phyloP scores from a whole-genome alignment of 1,140 invertebrate species.

The Diabrotica virgifera region DNA sequence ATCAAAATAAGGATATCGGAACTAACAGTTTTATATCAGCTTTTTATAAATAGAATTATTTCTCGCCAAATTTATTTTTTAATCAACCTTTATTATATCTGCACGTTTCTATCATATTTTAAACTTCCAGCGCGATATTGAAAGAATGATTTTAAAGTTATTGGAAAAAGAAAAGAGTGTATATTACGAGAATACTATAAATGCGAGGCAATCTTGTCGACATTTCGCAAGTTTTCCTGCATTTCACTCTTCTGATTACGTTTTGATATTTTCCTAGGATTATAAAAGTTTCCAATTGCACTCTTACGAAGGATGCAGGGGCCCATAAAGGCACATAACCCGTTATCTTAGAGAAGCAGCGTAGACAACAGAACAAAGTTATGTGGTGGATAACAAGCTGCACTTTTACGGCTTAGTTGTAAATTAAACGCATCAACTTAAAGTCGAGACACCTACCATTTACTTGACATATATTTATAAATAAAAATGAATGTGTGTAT shows the following conservation, averaged over 20 bases:
- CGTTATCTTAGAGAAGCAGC: neutral
- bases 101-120: no score
- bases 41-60: no score
- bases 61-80: no score
- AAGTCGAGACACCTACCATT: neutral
- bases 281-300: conserved; percentile 3
- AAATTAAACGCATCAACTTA: neutral
- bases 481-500: no score
- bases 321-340: neutral
- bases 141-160: no score
- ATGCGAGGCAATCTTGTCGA: neutral
- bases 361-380: neutral
- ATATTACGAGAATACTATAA: neutral
- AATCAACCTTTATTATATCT: no score
- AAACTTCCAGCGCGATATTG: no score
- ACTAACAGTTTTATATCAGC: no score
- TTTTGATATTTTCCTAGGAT: conserved; percentile 3
- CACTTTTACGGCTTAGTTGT: neutral
- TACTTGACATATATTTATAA: no score
- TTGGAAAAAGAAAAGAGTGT: neutral
- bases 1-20: no score
- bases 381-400: neutral
- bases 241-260: neutral
- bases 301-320: neutral
- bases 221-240: neutral